These are phyloP conservation scores for Enteromius argenteus DNA, from an alignment of 2,797 vertebrate species.

Conservation along the genomic window DNA sequence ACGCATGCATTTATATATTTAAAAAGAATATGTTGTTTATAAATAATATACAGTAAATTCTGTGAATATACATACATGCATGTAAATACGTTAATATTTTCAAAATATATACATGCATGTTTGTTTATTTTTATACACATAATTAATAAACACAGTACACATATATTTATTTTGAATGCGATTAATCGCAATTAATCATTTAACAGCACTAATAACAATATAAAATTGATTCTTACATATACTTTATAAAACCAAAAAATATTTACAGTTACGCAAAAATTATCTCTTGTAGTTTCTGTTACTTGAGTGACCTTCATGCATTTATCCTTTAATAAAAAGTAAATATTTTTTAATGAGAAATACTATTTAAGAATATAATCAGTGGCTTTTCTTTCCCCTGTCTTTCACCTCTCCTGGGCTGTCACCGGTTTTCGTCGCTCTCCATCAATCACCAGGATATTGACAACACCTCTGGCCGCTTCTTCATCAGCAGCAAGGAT, in stretches of 20 bases:
- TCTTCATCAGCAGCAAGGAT: constrained; percentile 88
- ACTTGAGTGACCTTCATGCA: not conserved
- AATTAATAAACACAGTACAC: too few relatives aligned
- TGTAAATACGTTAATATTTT: too few relatives aligned
- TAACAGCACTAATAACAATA: too few relatives aligned
- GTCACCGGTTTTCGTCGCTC: not conserved
- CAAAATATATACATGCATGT: too few relatives aligned
- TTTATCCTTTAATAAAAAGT: too few relatives aligned
- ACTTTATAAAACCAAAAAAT: not conserved
- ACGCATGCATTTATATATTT: too few relatives aligned
- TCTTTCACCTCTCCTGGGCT: constrained; percentile 5
- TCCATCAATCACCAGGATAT: constrained; percentile 80
- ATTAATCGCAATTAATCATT: too few relatives aligned
- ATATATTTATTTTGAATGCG: too few relatives aligned
- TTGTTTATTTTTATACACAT: too few relatives aligned
- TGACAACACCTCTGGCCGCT: constrained; percentile 87
- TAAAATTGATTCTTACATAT: not conserved
- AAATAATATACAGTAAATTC: too few relatives aligned
- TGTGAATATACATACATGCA: too few relatives aligned
- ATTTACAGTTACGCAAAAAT: not conserved
- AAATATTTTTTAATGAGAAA: not conserved
- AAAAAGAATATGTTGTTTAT: too few relatives aligned
- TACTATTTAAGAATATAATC: not conserved
- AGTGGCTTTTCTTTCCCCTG: not conserved
- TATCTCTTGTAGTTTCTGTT: not conserved